Base-by-base conservation (phyloP, 1,140 invertebrate species). In the Eciton burchellii region DNA sequence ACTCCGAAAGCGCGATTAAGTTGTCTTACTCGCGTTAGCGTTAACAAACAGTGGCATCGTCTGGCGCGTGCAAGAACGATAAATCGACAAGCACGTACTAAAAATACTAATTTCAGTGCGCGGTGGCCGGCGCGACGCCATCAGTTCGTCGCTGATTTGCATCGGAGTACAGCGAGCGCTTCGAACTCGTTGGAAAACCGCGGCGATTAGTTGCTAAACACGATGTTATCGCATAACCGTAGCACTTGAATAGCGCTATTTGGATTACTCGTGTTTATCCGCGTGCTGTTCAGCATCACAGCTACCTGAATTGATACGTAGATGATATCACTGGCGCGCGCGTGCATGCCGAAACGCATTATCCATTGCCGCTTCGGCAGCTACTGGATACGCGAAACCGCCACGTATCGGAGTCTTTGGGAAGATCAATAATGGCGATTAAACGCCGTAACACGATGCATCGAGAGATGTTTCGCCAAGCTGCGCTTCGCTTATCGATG, bases 371-470 rank as follows among this genome's bases (percentile, higher is more conserved):
- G 26, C 14, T 56, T 77, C 16, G 9, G 2, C 21, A 6, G 6
- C 19, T 21, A 19, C 54, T 29, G 54, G 11, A 68, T 29, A 29
- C 29, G 41, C 3, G 16, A 54, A 35, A 49, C 29, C 19, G n/a
- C 41, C n/a, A 47, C 45, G 14, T 73, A 73, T 8, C 29, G 14
- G 35, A 11, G 8, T 56, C 24, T 45, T 54, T 12, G 2, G 9
- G 26, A 70, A 70, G 56, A 79, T 79, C 63, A 56, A 70, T 79
- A 70, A 5, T 1, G 35, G 11, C 41, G 70, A 79, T 79, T 68
- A 79, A 79, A 43, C 56, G 29, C 57, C 21, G 49, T 6, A 70
- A n/a, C 41, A n/a, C n/a, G n/a, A n/a, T 57, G 21, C 8, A 56
- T 66, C 19, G 62, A 66, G 43, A 45, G 16, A 6, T 54, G n/a